Percentiles rank a stretch among this genome's conserved stretches.
Evolutionary conservation across 1,140 invertebrate genomes (phyloP).

Genomic region (Plodia interpunctella): DNA sequence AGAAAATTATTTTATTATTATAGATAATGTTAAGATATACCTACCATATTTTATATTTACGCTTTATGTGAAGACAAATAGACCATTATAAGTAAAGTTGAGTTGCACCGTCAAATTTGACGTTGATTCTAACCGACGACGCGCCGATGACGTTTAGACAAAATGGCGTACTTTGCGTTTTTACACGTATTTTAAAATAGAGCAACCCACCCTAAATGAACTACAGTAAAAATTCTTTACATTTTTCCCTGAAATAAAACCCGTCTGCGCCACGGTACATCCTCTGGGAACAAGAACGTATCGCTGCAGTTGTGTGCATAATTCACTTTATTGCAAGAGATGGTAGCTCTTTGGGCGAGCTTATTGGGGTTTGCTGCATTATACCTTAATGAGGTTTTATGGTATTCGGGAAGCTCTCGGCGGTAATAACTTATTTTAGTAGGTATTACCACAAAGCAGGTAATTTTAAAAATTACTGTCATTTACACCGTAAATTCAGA

Average conservation of each 20-base stretch:
- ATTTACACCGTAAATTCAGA: neutral
- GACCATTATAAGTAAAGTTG: too few relatives aligned
- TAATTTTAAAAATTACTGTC: neutral
- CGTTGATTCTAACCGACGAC: too few relatives aligned
- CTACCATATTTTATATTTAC: too few relatives aligned
- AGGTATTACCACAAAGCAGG: neutral
- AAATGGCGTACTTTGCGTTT: too few relatives aligned
- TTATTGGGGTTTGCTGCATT: neutral
- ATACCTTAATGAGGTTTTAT: neutral
- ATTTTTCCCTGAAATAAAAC: neutral
- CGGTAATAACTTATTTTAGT: neutral
- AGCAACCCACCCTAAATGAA: too few relatives aligned
- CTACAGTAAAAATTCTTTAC: neutral
- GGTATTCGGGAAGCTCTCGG: neutral
- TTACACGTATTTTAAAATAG: too few relatives aligned
- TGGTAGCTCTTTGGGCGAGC: neutral
- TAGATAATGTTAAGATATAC: too few relatives aligned
- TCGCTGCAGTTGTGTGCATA: slow-evolving; percentile 12
- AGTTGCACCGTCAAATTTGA: too few relatives aligned
- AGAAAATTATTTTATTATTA: too few relatives aligned
- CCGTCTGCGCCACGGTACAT: neutral
- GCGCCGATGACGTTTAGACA: too few relatives aligned
- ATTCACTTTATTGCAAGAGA: slow-evolving; percentile 13
- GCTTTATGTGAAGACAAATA: too few relatives aligned
- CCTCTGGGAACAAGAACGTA: slow-evolving; percentile 6